phyloP scores from a whole-genome alignment of 1,140 invertebrate genomes.

The Macrobrachium rosenbergii region DNA sequence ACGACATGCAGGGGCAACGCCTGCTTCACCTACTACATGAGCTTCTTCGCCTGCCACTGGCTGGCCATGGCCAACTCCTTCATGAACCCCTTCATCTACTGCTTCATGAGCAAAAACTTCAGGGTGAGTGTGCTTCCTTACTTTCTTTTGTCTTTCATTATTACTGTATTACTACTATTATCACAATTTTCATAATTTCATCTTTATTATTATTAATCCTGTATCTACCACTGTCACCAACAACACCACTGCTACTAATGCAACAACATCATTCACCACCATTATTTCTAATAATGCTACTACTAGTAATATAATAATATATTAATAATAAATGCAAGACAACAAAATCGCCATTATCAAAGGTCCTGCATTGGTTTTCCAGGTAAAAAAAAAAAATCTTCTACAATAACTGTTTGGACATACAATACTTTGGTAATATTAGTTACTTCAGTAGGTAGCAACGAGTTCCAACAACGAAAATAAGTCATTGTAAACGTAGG shows the following conservation, averaged over 20 bases:
- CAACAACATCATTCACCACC: background rate
- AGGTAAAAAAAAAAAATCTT: no score
- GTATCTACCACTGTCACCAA: no score
- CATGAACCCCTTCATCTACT: conserved; percentile 90
- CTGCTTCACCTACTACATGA: conserved; percentile 68
- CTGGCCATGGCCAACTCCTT: conserved; percentile 81
- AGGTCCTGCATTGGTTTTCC: no score
- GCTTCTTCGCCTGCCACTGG: conserved; percentile 74
- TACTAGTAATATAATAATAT: background rate
- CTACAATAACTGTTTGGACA: no score
- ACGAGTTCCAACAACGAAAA: no score
- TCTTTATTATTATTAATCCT: background rate
- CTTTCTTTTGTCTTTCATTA: background rate
- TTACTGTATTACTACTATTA: no score
- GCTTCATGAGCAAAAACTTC: conserved; percentile 89
- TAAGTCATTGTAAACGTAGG: no score
- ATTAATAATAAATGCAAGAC: background rate
- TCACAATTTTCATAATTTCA: no score
- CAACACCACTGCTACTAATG: background rate
- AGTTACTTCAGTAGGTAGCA: no score
- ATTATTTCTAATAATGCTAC: background rate
- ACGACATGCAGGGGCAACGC: conserved; percentile 66
- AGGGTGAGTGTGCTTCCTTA: conserved; percentile 78
- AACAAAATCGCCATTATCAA: no score
- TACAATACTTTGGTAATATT: no score